Evolutionary conservation across 1,140 invertebrate genomes (phyloP), one percentile per base, ranked within the genome.

Genomic region (Dinothrombium tinctorium): DNA sequence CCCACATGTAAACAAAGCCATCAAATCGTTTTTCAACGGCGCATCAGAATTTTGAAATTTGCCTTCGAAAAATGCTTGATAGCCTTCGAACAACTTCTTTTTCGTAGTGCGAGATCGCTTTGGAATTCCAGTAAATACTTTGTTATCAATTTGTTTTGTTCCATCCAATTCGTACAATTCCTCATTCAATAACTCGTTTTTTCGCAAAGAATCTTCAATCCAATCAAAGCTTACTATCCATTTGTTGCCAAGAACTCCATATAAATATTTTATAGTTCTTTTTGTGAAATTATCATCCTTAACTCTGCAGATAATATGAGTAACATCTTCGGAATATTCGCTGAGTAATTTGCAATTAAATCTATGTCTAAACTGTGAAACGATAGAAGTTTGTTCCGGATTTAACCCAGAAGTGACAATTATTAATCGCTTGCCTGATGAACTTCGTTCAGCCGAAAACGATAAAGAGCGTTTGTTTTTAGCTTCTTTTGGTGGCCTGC

Each of bases 151-250:
- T 22, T 21, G 20, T 19, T 19, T 36, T 6, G 33, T 36, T 21
- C 33, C 33, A 6, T 9, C 15, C 5, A 36, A 7, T 21, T 36
- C 33, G 23, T 21, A 36, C 8, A 9, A 12, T 21, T 36, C 33
- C 17, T 36, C 33, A 1, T 19, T 6, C 8, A 36, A 9, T 8
- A 36, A 21, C n/a, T 36, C 33, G 8, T 22, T 22, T 2, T 12
- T 17, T 21, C 23, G 12, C 5, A 36, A n/a, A 21, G 12, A 21
- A 15, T 36, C 33, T 7, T 12, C 23, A 9, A 36, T 36, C 33
- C 33, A 36, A 36, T 36, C 33, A 36, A 36, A 21, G 8, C 7
- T 36, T n/a, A 36, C 17, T 11, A 36, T 21, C 33, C 33, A 36
- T 8, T 36, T 36, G 19, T 36, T 12, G 14, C 5, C 7, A 7